Evolutionary conservation across 2,888 invertebrate genomes (phyloP).

Genomic region (Dilophus febrilis): DNA sequence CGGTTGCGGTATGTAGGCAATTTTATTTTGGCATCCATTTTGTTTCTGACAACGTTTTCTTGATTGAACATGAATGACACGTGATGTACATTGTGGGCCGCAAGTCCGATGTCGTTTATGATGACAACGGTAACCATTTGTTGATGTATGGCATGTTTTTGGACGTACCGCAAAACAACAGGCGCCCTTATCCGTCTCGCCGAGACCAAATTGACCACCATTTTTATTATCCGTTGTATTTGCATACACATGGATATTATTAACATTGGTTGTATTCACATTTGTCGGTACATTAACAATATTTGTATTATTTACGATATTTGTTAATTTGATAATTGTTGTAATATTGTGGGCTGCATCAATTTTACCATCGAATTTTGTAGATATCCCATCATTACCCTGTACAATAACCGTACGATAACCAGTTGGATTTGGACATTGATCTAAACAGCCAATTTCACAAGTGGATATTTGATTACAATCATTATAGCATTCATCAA

Average conservation of each 20-base stretch:
- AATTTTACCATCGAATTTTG: slow-evolving; percentile 4
- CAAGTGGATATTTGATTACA: not conserved
- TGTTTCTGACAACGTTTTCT: slow-evolving; percentile 4
- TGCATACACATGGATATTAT: slow-evolving; percentile 21
- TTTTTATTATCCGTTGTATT: slow-evolving; percentile 16
- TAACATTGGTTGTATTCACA: slow-evolving; percentile 14
- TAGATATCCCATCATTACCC: slow-evolving; percentile 4
- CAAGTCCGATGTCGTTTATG: slow-evolving; percentile 20
- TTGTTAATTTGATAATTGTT: slow-evolving; percentile 10
- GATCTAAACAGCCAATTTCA: not conserved
- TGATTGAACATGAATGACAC: slow-evolving; percentile 17
- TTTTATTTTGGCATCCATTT: slow-evolving; percentile 4
- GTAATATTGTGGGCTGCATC: slow-evolving; percentile 8
- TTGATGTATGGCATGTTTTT: slow-evolving; percentile 11
- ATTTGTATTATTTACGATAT: slow-evolving; percentile 11
- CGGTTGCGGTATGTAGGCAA: slow-evolving; percentile 11
- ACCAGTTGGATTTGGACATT: not conserved
- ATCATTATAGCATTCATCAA: not conserved
- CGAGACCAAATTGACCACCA: slow-evolving; percentile 25
- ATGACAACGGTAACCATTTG: slow-evolving; percentile 12
- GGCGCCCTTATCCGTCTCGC: slow-evolving; percentile 21
- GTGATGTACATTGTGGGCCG: slow-evolving; percentile 20
- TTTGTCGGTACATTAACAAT: slow-evolving; percentile 9
- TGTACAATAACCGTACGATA: slow-evolving; percentile 6
- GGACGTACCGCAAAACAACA: slow-evolving; percentile 21